A percentile compares a stretch with the other conserved stretches of the same genome.
Conservation (phyloP, 2,888 invertebrate species). For the Luperina testacea region DNA sequence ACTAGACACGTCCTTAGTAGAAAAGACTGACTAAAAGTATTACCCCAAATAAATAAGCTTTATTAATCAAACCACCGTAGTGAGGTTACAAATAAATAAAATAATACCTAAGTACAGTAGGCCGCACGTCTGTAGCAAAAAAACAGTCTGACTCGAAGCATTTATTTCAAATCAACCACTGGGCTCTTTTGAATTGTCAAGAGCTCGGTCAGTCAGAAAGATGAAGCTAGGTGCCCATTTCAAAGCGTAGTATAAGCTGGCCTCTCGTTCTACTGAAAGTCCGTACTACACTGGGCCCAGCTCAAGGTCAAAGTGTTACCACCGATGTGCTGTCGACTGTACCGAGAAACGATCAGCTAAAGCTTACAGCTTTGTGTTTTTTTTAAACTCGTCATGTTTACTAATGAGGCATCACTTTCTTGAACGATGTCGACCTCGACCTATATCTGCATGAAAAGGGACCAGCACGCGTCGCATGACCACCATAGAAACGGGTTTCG, state of each 20-base stretch:
- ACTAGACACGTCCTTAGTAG: neutral
- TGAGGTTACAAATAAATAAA: neutral
- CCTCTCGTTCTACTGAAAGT: neutral
- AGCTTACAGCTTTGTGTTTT: no score
- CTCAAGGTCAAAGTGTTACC: neutral
- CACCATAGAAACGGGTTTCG: neutral
- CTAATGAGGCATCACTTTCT: neutral
- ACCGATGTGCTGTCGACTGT: no score
- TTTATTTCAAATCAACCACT: neutral
- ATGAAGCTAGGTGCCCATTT: neutral
- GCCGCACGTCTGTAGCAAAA: neutral
- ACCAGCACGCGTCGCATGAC: neutral
- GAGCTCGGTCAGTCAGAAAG: neutral
- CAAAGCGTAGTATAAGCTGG: neutral
- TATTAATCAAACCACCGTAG: neutral
- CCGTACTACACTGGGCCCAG: neutral
- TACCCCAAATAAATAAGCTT: neutral
- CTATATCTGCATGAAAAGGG: constrained; percentile 1
- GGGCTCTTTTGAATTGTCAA: neutral
- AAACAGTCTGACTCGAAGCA: neutral
- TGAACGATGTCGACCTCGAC: neutral
- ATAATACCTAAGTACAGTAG: neutral
- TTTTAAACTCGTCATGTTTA: neutral
- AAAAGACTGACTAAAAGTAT: neutral
- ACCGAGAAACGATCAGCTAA: neutral